Conservation (phyloP, 2,888 invertebrate genomes). For the Hybos culiciformis region DNA sequence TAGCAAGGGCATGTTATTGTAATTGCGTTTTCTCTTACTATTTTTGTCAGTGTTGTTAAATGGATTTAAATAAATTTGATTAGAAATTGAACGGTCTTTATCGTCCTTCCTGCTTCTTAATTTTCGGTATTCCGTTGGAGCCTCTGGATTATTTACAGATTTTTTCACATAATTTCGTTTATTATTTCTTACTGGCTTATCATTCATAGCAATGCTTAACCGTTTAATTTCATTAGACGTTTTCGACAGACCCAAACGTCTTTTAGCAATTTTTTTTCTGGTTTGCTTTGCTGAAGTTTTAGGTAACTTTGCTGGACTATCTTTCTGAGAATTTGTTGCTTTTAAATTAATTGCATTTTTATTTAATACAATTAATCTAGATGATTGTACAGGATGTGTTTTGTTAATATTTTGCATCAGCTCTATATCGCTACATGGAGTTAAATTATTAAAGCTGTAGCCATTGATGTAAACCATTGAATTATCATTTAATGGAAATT, state of each 20-base stretch:
- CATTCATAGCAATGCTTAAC: neutral
- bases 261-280: neutral
- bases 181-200: too few species aligned
- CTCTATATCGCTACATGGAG: slow-evolving; percentile 12
- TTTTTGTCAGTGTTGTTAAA: neutral
- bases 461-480: slow-evolving; percentile 9
- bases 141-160: neutral
- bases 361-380: neutral
- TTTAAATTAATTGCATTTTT: neutral
- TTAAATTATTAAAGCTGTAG: slow-evolving; percentile 1
- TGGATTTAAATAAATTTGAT: neutral
- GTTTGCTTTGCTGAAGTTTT: neutral
- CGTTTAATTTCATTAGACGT: too few species aligned
- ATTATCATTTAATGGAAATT: neutral
- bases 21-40: neutral
- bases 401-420: slow-evolving; percentile 2
- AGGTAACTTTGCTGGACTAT: too few species aligned
- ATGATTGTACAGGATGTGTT: neutral
- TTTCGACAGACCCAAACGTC: too few species aligned
- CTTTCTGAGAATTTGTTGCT: too few species aligned
- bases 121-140: neutral
- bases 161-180: neutral
- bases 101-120: too few species aligned
- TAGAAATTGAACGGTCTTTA: too few species aligned
- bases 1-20: neutral